These are phyloP conservation scores for Argya squamiceps DNA, from an alignment of 2,797 vertebrate genomes.

Conservation along the genomic window DNA sequence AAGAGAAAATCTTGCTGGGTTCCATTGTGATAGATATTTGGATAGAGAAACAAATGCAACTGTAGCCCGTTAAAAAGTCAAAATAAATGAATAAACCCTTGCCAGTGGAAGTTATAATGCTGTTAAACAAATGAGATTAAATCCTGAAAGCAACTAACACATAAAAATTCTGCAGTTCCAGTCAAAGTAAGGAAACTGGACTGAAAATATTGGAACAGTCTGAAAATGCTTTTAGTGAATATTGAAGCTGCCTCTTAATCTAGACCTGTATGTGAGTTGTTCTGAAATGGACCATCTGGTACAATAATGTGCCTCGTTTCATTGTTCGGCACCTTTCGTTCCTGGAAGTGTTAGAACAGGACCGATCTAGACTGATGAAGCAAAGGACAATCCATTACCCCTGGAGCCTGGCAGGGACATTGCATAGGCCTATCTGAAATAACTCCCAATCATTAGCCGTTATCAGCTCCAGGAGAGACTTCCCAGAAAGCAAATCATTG, in stretches of 20 bases:
- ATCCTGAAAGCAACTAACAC: background rate
- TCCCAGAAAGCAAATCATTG: background rate
- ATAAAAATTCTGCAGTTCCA: background rate
- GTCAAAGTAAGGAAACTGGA: conserved; percentile 1
- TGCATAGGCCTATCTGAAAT: background rate
- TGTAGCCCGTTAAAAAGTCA: background rate
- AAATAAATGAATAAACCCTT: conserved; percentile 37
- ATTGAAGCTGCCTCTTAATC: background rate
- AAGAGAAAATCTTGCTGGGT: background rate
- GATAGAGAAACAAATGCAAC: conserved; percentile 20
- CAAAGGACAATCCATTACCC: background rate
- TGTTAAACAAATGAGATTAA: conserved; percentile 43
- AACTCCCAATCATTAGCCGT: background rate
- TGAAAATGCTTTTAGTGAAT: background rate
- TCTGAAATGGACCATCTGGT: background rate
- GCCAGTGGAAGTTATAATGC: conserved; percentile 6
- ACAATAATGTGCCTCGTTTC: background rate
- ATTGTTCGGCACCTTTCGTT: background rate
- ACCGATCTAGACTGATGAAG: background rate
- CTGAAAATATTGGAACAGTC: background rate
- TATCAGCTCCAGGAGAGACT: background rate
- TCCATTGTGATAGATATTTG: conserved; percentile 26
- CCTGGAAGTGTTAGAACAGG: background rate
- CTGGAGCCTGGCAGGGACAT: background rate
- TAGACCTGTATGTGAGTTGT: background rate